Evolutionary conservation across 2,113 vertebrate species (phyloP), one percentile per base, ranked within the genome.

Genomic region (Alexandromys fortis): DNA sequence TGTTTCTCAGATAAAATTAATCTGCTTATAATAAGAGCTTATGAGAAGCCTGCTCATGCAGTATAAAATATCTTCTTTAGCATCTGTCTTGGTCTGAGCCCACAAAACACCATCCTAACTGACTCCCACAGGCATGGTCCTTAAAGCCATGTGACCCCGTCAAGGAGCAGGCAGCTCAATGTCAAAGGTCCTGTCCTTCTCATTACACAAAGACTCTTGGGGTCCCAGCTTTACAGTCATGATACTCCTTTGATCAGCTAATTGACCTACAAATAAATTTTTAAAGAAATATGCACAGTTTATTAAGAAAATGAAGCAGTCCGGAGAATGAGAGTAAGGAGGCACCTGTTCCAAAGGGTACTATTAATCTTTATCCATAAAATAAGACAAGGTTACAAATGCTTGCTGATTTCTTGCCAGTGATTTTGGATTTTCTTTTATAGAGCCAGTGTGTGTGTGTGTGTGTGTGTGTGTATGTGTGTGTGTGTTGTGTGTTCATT

Each of bases 1-100:
- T 70, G 65, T 61, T 94, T 88, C 78, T 89, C 76, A 89, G 67
- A 87, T 38, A 33, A 52, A 70, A 95, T 93, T 95, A 89, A 94
- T 47, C 77, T 78, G 28, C 52, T 96, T 93, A 19, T 82, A 78
- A 94, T 82, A 78, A 94, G 47, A 88, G 77, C 94, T 55, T 73
- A 12, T 85, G 70, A 67, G 49, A 93, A 92, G 30, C 24, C 73
- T 83, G 26, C 1, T 0, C 0, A n/a, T 7, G 26, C 33, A 26
- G 9, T 13, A 58, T 67, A 94, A 93, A 16, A 95, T 75, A 90
- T 42, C 68, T 92, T 83, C 76, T 83, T 33, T 8, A 81, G 76
- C 2, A 45, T 89, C 82, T 65, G 67, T 38, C 68, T 61, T 61
- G 19, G 42, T 30, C 26, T 86, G 58, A 21, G 67, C 35, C 89